These are phyloP conservation scores for Argya squamiceps DNA, from an alignment of 2,797 vertebrate species.

Conservation along the genomic window DNA sequence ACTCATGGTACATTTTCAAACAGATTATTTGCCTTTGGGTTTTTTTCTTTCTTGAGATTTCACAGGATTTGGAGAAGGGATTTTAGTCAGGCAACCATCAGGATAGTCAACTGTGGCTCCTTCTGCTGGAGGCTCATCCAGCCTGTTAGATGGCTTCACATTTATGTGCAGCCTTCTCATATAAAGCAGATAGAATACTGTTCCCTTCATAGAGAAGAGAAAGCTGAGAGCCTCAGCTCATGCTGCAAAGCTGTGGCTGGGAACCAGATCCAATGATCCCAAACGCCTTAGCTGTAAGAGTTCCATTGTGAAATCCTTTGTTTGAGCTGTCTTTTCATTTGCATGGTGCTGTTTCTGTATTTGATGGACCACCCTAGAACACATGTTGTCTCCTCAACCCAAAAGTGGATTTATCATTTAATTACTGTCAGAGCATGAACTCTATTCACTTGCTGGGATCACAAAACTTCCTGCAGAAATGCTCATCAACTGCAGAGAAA, in stretches of 20 bases:
- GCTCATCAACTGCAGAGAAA: neutral
- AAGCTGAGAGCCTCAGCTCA: neutral
- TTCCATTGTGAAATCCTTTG: slow-evolving; percentile 47
- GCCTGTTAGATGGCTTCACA: neutral
- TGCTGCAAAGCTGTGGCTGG: neutral
- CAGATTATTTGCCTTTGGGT: neutral
- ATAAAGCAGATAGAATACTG: neutral
- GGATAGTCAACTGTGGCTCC: neutral
- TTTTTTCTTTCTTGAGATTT: neutral
- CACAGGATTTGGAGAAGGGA: neutral
- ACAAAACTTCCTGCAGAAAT: neutral
- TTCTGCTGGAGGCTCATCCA: neutral
- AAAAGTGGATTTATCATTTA: neutral
- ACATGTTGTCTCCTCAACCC: neutral
- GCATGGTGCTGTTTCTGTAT: neutral
- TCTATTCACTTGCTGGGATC: neutral
- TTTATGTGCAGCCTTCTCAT: neutral
- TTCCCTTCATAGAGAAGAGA: neutral
- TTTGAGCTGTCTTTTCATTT: neutral
- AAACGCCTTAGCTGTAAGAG: neutral
- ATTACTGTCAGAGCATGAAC: neutral
- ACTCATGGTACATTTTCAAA: neutral
- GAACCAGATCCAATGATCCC: neutral
- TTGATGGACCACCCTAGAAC: slow-evolving; percentile 7
- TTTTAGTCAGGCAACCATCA: neutral